These are phyloP conservation scores for Pomatorhinus ruficollis DNA, from an alignment of 2,113 vertebrate genomes.

Conservation along the genomic window DNA sequence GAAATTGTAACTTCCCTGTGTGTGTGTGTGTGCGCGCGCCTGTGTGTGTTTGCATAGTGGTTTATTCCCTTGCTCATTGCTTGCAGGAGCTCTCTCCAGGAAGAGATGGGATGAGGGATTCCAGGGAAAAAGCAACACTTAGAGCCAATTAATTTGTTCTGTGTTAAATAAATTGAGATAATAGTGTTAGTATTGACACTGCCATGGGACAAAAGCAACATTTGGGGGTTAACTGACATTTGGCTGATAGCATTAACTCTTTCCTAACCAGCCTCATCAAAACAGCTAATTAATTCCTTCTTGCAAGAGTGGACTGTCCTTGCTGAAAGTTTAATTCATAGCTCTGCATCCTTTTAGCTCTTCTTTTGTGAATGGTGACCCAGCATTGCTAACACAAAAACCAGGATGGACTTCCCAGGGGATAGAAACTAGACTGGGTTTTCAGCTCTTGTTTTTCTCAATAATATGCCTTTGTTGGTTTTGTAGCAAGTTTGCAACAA, in stretches of 20 bases:
- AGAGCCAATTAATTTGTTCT: constrained; percentile 9
- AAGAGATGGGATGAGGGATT: not conserved
- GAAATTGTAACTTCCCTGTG: not conserved
- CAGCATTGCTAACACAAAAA: not conserved
- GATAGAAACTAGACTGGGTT: not conserved
- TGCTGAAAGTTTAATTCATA: constrained; percentile 21
- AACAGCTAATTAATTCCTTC: not conserved
- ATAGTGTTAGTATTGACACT: not conserved
- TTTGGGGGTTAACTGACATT: constrained; percentile 13
- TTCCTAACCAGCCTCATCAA: not conserved
- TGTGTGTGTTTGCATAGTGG: not conserved
- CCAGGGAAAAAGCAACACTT: not conserved
- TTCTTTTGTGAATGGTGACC: not conserved
- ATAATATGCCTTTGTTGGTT: not conserved
- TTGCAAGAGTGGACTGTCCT: not conserved
- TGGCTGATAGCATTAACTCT: constrained; percentile 24
- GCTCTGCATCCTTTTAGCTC: not conserved
- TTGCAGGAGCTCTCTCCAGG: not conserved
- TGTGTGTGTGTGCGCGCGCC: not conserved
- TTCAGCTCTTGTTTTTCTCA: constrained; percentile 1
- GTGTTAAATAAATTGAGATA: not conserved
- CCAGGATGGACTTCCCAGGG: not conserved
- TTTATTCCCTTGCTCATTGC: not conserved
- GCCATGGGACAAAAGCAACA: constrained; percentile 14
- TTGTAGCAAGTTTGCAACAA: not conserved